A percentile compares a stretch with the other conserved stretches of the same genome.
phyloP scores from a whole-genome alignment of 2,888 invertebrate species.

The Liopterus haemorrhoidalis region DNA sequence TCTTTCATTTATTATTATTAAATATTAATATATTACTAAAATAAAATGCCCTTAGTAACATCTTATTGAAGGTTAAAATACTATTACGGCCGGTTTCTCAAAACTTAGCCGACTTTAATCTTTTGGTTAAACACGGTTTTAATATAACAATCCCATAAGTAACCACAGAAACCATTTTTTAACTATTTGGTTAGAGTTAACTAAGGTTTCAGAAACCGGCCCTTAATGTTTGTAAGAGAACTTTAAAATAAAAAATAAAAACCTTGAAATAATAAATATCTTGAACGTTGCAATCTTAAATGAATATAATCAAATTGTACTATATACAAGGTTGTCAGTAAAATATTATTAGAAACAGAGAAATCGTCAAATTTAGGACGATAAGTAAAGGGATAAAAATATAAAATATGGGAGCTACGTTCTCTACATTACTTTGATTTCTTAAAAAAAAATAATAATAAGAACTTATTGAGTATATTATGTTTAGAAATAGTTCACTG shows the following conservation, averaged over 20 bases:
- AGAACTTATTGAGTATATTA: background rate
- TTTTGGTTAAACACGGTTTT: too few relatives aligned
- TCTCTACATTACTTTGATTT: constrained; percentile 3
- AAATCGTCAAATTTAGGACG: too few relatives aligned
- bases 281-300: constrained; percentile 5
- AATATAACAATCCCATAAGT: too few relatives aligned
- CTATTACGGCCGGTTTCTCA: background rate
- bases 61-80: background rate
- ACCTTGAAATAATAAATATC: constrained; percentile 17
- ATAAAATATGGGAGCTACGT: constrained; percentile 7
- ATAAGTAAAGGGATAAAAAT: too few relatives aligned
- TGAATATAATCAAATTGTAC: constrained; percentile 9
- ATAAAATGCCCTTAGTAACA: constrained; percentile 4
- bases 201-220: too few relatives aligned
- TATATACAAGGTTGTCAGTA: too few relatives aligned
- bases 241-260: background rate
- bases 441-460: constrained; percentile 7
- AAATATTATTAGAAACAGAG: too few relatives aligned
- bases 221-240: background rate
- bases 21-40: background rate
- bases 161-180: too few relatives aligned
- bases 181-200: too few relatives aligned
- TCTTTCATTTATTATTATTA: constrained; percentile 6
- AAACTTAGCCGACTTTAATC: too few relatives aligned
- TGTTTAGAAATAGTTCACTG: too few relatives aligned